These are phyloP conservation scores for Chrysolina americana DNA, from an alignment of 2,888 invertebrate genomes.

Conservation along the genomic window DNA sequence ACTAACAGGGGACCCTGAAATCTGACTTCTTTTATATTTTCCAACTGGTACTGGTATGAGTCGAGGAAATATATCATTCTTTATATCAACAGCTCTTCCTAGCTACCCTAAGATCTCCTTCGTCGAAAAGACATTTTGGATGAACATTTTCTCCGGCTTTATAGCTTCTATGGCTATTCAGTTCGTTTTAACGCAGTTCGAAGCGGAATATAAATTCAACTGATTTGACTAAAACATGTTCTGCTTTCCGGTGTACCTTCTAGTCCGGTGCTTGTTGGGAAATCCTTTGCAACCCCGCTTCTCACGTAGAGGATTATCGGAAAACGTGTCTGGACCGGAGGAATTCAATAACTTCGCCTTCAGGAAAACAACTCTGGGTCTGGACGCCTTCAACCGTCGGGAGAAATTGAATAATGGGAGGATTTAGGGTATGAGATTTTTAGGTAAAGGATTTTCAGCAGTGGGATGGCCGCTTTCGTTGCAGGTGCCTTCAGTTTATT, in stretches of 20 bases:
- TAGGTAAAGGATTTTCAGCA: constrained; percentile 27
- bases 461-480: constrained; percentile 10
- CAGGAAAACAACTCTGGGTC: constrained; percentile 38
- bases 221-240: constrained; percentile 52
- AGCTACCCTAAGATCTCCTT: neutral
- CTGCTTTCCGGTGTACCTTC: constrained; percentile 30
- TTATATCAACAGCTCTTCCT: neutral
- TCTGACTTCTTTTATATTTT: no score
- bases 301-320: constrained; percentile 48
- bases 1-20: no score
- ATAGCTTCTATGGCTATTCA: neutral
- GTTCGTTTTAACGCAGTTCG: constrained; percentile 17
- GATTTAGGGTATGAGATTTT: constrained; percentile 23
- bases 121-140: neutral
- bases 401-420: constrained; percentile 38
- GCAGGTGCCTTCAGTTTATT: constrained; percentile 6
- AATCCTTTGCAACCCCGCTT: constrained; percentile 41
- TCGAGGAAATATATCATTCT: no score
- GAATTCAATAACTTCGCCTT: constrained; percentile 49
- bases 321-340: constrained; percentile 42
- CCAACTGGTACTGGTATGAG: no score
- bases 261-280: constrained; percentile 28
- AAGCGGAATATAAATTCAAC: constrained; percentile 51
- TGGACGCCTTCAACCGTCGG: constrained; percentile 35
- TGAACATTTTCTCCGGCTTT: neutral